Percentiles rank a stretch among this genome's conserved stretches.
Conservation (phyloP, 1,140 invertebrate species). For the Drosophila biarmipes region DNA sequence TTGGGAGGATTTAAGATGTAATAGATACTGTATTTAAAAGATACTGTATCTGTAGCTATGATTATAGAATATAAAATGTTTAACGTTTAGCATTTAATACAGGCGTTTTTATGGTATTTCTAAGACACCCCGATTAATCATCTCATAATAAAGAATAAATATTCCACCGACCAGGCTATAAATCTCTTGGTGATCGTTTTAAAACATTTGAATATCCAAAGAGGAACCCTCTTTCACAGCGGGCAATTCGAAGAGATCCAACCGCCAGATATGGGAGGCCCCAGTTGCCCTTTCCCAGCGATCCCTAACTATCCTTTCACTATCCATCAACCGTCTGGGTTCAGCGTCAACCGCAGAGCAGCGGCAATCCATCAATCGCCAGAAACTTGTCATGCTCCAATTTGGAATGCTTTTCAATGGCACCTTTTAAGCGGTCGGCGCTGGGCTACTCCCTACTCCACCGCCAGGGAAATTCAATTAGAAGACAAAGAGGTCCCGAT, state of each 20-base stretch:
- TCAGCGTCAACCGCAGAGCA: constrained; percentile 56
- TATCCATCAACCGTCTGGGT: constrained; percentile 46
- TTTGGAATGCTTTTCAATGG: constrained; percentile 78
- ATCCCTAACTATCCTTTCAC: constrained; percentile 54
- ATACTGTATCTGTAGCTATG: too few species aligned
- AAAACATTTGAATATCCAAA: constrained; percentile 1
- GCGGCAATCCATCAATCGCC: constrained; percentile 63
- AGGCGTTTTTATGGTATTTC: too few species aligned
- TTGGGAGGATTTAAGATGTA: too few species aligned
- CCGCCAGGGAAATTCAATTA: constrained; percentile 68
- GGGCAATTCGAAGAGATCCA: not conserved
- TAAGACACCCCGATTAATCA: too few species aligned
- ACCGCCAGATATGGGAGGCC: constrained; percentile 3
- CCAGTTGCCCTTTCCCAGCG: not conserved
- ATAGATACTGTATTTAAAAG: too few species aligned
- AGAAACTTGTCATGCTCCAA: constrained; percentile 72
- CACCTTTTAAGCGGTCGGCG: constrained; percentile 45
- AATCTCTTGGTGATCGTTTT: not conserved
- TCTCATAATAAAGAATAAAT: not conserved
- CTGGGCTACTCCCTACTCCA: too few species aligned
- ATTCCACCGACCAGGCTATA: not conserved
- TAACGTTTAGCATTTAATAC: too few species aligned
- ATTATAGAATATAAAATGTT: too few species aligned
- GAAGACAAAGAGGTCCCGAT: constrained; percentile 52
- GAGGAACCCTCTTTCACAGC: not conserved